Base-by-base conservation (phyloP, 1,140 invertebrate species). In the Glomeris maerens region DNA sequence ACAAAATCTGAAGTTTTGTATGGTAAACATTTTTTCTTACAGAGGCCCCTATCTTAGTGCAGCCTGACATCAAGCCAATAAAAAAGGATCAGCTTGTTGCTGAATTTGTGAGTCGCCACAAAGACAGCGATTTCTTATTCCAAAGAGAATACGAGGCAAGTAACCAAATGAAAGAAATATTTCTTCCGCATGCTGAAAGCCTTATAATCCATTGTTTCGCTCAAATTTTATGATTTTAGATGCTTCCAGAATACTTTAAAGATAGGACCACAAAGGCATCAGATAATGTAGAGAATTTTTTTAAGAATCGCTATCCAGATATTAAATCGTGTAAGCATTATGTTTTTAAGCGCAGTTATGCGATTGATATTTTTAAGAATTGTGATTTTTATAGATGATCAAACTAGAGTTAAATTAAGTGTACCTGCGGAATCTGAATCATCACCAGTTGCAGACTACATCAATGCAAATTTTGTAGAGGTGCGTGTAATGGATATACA, bases 381-480 rank as follows among this genome's bases (percentile, higher is more conserved):
- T 2, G 39, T 51, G 45, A 23, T 31, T 31, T 23, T 55, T 59
- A 27, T 52, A 63, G 63, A 90, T 64, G 89, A 95, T 70, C 89
- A 95, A 68, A 93, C 87, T 4, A 69, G 90, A 57, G 84, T 94
- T 0, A 81, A 83, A 59, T 64, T 92, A 3, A 70, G 77, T 0
- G 75, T 79, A 54, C 70, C 83, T 2, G 84, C 87, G 62, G 81
- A 81, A 26, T 76, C 83, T 31, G n/a, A n/a, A n/a, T n/a, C n/a
- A n/a, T n/a, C n/a, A n/a, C 73, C 75, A 40, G 61, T 60, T n/a
- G 59, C 64, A 5, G 87, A 92, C 66, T 95, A 95, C 61, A 89
- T 94, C 47, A 95, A 95, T 64, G 89, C 90, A 0, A 93, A 92
- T 62, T 84, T 84, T 59, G 87, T 94, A 0, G 76, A 84, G 60